These are phyloP conservation scores for Danio tinwini DNA, from an alignment of 2,797 vertebrate genomes.

Conservation along the genomic window DNA sequence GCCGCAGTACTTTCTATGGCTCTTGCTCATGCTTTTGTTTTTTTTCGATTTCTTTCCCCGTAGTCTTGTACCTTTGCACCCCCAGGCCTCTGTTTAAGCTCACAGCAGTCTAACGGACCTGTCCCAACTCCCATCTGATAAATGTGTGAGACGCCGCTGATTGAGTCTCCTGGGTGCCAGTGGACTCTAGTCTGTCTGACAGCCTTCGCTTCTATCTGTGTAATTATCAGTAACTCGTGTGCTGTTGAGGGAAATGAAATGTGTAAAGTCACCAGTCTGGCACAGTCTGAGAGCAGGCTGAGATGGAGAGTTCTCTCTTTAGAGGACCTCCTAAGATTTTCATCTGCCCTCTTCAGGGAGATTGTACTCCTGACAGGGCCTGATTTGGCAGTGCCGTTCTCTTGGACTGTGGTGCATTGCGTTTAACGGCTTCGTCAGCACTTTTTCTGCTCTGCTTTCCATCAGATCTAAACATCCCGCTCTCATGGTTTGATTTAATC, in stretches of 20 bases:
- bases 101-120: conserved; percentile 1
- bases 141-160: conserved; percentile 39
- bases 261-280: conserved; percentile 23
- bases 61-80: conserved; percentile 26
- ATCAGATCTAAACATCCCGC: not conserved
- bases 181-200: conserved; percentile 21
- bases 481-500: not conserved
- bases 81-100: not conserved
- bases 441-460: conserved; percentile 19
- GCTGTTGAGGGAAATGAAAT: conserved; percentile 11
- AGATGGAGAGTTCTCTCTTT: conserved; percentile 12
- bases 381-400: conserved; percentile 10
- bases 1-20: conserved; percentile 1
- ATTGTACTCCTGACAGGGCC: not conserved
- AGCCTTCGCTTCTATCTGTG: conserved; percentile 28
- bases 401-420: conserved; percentile 7
- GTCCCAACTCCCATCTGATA: conserved; percentile 24
- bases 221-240: conserved; percentile 34
- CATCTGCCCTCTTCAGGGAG: conserved; percentile 1
- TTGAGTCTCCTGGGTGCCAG: conserved; percentile 27
- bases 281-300: not conserved
- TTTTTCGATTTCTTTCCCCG: not conserved
- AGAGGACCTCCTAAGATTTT: conserved; percentile 23
- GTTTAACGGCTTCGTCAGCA: conserved; percentile 33
- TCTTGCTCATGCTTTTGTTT: not conserved